These are phyloP conservation scores for Polyodon spathula DNA, from an alignment of 2,113 vertebrate genomes.

Conservation along the genomic window DNA sequence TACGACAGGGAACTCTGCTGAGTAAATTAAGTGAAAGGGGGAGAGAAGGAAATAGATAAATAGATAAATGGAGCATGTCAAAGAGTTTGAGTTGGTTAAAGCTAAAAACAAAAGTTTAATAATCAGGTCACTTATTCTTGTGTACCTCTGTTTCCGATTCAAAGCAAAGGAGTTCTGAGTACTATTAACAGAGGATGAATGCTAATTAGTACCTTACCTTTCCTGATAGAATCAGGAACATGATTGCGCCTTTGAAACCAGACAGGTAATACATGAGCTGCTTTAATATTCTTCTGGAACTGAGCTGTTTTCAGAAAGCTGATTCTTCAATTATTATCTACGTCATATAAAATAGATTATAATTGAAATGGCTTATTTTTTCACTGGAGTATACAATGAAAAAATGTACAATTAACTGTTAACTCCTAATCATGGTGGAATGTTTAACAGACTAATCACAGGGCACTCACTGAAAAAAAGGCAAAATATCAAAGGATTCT, in stretches of 20 bases:
- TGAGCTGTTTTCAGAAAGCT: slow-evolving; percentile 13
- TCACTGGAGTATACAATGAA: slow-evolving; percentile 20
- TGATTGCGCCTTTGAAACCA: slow-evolving; percentile 8
- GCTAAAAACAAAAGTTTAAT: too few species aligned
- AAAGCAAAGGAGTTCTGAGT: slow-evolving; percentile 11
- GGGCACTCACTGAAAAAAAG: too few species aligned
- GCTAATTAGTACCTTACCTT: slow-evolving; percentile 27
- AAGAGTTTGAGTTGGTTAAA: too few species aligned
- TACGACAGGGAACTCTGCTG: too few species aligned
- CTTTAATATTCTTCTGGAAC: slow-evolving; percentile 17
- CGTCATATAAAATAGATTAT: slow-evolving; percentile 20
- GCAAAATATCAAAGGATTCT: too few species aligned
- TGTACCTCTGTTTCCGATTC: background rate
- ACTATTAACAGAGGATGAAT: slow-evolving; percentile 22
- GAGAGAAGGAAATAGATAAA: too few species aligned
- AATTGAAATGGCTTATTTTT: slow-evolving; percentile 15
- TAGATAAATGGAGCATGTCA: too few species aligned
- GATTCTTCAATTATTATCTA: slow-evolving; percentile 24
- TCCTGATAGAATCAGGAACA: slow-evolving; percentile 20
- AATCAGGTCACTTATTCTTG: background rate
- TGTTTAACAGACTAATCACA: slow-evolving; percentile 3
- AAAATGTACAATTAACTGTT: slow-evolving; percentile 29
- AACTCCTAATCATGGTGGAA: slow-evolving; percentile 28
- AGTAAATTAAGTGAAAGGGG: too few species aligned
- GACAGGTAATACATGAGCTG: slow-evolving; percentile 18